Evolutionary conservation across 1,140 invertebrate species (phyloP).

Genomic region (Platyscapa corneri): DNA sequence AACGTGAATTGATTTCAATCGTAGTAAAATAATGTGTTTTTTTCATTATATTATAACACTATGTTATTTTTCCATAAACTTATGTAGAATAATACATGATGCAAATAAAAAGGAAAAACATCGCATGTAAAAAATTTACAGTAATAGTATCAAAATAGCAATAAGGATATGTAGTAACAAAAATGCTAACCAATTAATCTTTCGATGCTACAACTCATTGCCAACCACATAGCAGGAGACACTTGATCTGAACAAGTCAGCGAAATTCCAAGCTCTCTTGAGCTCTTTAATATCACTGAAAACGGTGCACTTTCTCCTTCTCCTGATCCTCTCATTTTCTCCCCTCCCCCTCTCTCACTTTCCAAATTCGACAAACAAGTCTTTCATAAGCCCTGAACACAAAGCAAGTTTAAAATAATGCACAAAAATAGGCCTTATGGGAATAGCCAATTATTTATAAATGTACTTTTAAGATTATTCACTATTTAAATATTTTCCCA

Average conservation of each 20-base stretch:
- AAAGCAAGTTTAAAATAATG: not conserved
- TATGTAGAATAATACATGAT: not conserved
- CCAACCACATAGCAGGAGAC: no score
- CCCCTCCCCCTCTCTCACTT: no score
- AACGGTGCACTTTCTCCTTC: not conserved
- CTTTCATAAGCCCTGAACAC: not conserved
- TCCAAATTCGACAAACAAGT: not conserved
- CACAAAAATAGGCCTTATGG: not conserved
- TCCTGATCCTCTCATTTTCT: not conserved
- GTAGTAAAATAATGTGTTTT: no score
- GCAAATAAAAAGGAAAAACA: not conserved
- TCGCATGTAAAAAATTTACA: not conserved
- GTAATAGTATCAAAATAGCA: not conserved
- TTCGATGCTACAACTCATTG: not conserved
- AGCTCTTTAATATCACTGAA: not conserved
- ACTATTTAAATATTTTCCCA: no score
- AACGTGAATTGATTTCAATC: no score
- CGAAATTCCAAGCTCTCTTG: constrained; percentile 18
- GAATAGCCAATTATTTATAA: not conserved
- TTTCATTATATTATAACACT: no score
- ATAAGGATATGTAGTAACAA: not conserved
- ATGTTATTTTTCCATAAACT: not conserved
- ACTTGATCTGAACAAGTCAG: constrained; percentile 9
- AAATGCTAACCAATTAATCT: constrained; percentile 8
- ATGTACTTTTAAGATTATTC: not conserved